phyloP scores from a whole-genome alignment of 2,797 vertebrate genomes.

The Semaprochilodus insignis region DNA sequence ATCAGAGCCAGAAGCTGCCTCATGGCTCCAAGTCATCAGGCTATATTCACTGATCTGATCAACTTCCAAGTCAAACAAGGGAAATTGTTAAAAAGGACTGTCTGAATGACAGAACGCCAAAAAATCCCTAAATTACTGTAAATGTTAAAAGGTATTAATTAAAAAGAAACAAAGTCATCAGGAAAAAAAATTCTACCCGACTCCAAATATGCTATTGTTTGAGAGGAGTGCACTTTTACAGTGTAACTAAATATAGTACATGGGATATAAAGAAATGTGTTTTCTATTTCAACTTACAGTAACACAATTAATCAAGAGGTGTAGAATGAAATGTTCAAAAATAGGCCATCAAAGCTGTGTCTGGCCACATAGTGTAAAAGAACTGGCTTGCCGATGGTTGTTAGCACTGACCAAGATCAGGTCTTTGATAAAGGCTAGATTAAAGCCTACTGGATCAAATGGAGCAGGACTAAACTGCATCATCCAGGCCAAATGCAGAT shows the following conservation, averaged over 20 bases:
- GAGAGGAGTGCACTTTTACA: background rate
- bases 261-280: constrained; percentile 2
- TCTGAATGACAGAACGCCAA: background rate
- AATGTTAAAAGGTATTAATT: background rate
- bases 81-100: background rate
- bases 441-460: constrained; percentile 37
- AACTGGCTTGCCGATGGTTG: constrained; percentile 13
- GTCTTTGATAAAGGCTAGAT: constrained; percentile 44
- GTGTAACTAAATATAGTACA: constrained; percentile 5
- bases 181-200: background rate
- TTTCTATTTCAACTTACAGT: constrained; percentile 34
- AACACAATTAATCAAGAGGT: constrained; percentile 35
- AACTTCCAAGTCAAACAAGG: background rate
- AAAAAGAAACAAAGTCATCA: constrained; percentile 1
- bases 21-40: constrained; percentile 17
- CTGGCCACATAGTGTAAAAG: constrained; percentile 10
- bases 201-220: background rate
- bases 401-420: constrained; percentile 32
- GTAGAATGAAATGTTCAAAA: background rate
- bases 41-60: constrained; percentile 22
- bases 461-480: constrained; percentile 45
- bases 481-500: constrained; percentile 45
- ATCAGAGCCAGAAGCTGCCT: constrained; percentile 17
- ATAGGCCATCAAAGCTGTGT: constrained; percentile 19
- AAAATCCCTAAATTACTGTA: background rate